These are phyloP conservation scores for Andrena marginata DNA, from an alignment of 2,888 invertebrate genomes.

Conservation along the genomic window DNA sequence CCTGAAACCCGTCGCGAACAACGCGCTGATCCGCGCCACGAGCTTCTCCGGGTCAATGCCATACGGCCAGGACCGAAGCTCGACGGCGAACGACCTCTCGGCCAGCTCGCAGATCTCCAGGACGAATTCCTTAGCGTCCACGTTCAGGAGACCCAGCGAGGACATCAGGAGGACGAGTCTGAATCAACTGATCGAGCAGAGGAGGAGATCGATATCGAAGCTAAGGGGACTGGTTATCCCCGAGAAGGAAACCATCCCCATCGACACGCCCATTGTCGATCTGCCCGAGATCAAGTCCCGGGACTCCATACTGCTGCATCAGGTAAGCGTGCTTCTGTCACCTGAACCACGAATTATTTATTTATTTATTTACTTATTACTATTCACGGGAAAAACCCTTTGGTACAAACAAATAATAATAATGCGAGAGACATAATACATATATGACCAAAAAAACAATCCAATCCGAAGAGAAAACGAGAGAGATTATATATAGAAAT, in stretches of 20 bases:
- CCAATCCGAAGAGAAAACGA: too few species aligned
- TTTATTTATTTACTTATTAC: too few species aligned
- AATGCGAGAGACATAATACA: too few species aligned
- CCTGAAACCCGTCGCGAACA: constrained; percentile 9
- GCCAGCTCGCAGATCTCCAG: constrained; percentile 75
- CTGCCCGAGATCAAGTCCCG: constrained; percentile 94
- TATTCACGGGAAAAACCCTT: too few species aligned
- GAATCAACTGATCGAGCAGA: constrained; percentile 92
- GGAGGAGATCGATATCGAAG: constrained; percentile 93
- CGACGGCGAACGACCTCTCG: constrained; percentile 85
- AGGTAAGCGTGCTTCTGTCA: constrained; percentile 67
- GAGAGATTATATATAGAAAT: too few species aligned
- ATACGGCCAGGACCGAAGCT: constrained; percentile 81
- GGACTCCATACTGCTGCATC: constrained; percentile 85
- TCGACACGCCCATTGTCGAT: constrained; percentile 88
- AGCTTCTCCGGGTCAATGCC: constrained; percentile 83
- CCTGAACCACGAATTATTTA: neutral
- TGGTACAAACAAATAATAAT: too few species aligned
- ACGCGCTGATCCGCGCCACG: constrained; percentile 79
- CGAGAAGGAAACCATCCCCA: constrained; percentile 87
- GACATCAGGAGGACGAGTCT: constrained; percentile 88
- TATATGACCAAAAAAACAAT: too few species aligned
- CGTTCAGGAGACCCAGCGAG: constrained; percentile 73
- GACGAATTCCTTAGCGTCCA: constrained; percentile 81
- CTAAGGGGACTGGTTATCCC: constrained; percentile 95